phyloP scores from a whole-genome alignment of 2,113 vertebrate species.

The Eretmochelys imbricata region DNA sequence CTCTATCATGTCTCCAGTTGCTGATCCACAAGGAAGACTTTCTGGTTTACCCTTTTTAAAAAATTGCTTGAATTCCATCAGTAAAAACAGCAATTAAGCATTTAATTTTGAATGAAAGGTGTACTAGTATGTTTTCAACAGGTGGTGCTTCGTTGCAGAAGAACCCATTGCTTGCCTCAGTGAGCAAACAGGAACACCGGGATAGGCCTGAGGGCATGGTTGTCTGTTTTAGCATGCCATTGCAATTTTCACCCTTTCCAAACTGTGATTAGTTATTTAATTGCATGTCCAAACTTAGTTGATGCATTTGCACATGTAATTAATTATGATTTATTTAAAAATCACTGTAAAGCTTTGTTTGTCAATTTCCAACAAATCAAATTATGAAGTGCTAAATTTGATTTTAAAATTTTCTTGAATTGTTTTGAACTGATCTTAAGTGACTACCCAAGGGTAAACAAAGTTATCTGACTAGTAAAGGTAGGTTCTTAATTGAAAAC shows the following conservation, averaged over 20 bases:
- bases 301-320: slow-evolving; percentile 38
- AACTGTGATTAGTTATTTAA: slow-evolving; percentile 7
- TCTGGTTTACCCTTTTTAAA: rapidly evolving
- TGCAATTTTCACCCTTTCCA: slow-evolving; percentile 43
- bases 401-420: not conserved
- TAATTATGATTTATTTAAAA: slow-evolving; percentile 60
- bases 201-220: not conserved
- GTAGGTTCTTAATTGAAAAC: not conserved
- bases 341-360: not conserved
- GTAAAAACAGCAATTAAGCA: not conserved
- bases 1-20: not conserved
- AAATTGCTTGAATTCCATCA: not conserved
- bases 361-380: slow-evolving; percentile 28
- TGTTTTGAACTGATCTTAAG: not conserved
- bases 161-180: not conserved
- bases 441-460: not conserved
- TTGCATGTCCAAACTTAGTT: not conserved
- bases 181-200: slow-evolving; percentile 10
- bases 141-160: not conserved
- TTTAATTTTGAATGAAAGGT: not conserved
- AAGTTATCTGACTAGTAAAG: not conserved
- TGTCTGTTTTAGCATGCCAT: not conserved
- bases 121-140: slow-evolving; percentile 1
- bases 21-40: not conserved
- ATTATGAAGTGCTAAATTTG: not conserved